Conservation (phyloP, 2,888 invertebrate genomes). For the Amiota minor region DNA sequence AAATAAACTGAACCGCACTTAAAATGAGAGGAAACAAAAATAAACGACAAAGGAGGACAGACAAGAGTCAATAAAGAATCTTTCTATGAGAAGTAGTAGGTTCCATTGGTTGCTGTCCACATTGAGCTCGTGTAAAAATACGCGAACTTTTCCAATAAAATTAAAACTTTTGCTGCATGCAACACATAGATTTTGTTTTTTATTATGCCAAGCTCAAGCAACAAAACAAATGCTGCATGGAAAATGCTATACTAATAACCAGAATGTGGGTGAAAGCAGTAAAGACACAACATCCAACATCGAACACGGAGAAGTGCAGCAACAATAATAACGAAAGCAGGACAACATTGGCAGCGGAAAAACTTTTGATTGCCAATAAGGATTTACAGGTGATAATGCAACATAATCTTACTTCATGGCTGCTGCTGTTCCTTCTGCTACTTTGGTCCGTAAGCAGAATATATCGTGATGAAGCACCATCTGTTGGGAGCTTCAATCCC, state of each 20-base stretch:
- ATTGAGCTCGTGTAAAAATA: slow-evolving; percentile 43
- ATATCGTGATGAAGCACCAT: slow-evolving; percentile 11
- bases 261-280: neutral
- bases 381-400: slow-evolving; percentile 70
- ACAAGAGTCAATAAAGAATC: too few species aligned
- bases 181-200: slow-evolving; percentile 54
- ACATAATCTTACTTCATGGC: slow-evolving; percentile 59
- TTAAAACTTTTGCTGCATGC: slow-evolving; percentile 63
- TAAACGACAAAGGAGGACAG: too few species aligned
- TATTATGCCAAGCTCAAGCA: slow-evolving; percentile 51
- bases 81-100: too few species aligned
- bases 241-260: too few species aligned
- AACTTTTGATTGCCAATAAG: slow-evolving; percentile 70
- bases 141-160: slow-evolving; percentile 64
- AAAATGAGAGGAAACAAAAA: too few species aligned
- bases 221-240: neutral
- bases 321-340: slow-evolving; percentile 26
- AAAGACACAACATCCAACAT: slow-evolving; percentile 14
- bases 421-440: slow-evolving; percentile 24
- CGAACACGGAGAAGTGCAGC: neutral
- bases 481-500: slow-evolving; percentile 26
- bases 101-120: slow-evolving; percentile 28
- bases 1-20: too few species aligned
- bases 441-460: slow-evolving; percentile 1
- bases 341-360: slow-evolving; percentile 46